phyloP scores from a whole-genome alignment of 2,888 invertebrate species.

The Acanthococcus lagerstroemiae region DNA sequence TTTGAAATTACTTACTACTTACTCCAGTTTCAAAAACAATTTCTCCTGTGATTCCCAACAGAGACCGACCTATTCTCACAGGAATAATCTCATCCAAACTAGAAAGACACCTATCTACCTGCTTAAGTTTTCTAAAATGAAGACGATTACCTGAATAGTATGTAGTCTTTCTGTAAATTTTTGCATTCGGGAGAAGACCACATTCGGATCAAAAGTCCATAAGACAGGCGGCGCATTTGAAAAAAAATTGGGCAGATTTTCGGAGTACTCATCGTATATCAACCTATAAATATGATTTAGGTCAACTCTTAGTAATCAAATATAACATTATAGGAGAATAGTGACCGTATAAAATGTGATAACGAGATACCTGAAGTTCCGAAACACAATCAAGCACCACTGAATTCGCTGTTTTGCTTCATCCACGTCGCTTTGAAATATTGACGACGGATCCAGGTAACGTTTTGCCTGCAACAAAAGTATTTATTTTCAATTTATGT shows the following conservation, averaged over 20 bases:
- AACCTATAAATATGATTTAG: conserved; percentile 39
- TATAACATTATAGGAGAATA: no score
- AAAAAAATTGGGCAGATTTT: conserved; percentile 57
- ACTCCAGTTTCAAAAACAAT: no score
- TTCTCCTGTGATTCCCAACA: no score
- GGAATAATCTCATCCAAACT: conserved; percentile 33
- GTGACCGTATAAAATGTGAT: no score
- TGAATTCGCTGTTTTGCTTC: conserved; percentile 76
- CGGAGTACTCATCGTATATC: conserved; percentile 60
- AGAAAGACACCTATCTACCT: no score
- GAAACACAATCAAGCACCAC: conserved; percentile 40
- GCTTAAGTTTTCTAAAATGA: no score
- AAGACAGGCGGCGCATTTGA: conserved; percentile 45
- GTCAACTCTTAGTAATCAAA: neutral
- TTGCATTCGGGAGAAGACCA: conserved; percentile 68
- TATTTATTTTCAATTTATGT: no score
- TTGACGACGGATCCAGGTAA: conserved; percentile 79
- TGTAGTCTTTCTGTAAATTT: conserved; percentile 63
- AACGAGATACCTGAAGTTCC: conserved; percentile 40
- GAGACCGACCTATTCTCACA: no score
- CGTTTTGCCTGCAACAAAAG: conserved; percentile 56
- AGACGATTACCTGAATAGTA: conserved; percentile 64
- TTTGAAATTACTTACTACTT: no score
- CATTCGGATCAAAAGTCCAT: conserved; percentile 78
- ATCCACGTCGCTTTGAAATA: conserved; percentile 90